Percentiles rank a stretch among this genome's conserved stretches.
Evolutionary conservation across 2,113 vertebrate species (phyloP).

Genomic region (Vulpes ferrilata): DNA sequence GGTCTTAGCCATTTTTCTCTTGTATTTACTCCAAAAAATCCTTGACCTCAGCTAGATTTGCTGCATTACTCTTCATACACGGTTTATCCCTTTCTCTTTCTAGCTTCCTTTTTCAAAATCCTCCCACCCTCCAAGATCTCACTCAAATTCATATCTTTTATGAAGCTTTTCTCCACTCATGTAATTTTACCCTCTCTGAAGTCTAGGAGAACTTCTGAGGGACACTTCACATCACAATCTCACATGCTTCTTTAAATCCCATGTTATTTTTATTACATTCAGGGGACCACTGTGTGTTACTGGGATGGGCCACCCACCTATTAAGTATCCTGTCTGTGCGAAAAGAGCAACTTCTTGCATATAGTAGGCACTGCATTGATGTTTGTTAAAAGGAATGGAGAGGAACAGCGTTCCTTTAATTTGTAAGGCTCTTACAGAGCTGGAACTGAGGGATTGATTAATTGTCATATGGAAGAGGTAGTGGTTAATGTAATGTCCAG

Average conservation of each 20-base stretch:
- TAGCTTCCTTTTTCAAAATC: background rate
- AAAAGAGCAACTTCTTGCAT: background rate
- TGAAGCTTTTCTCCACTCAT: background rate
- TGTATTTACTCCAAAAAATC: background rate
- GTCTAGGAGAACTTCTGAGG: background rate
- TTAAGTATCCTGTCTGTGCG: background rate
- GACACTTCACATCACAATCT: background rate
- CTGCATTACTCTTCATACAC: background rate
- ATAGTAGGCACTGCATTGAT: background rate
- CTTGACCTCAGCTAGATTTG: background rate
- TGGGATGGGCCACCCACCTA: background rate
- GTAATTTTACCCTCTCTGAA: background rate
- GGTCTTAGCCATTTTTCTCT: background rate
- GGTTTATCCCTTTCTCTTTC: background rate
- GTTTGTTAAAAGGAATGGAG: background rate
- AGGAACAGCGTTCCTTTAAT: background rate
- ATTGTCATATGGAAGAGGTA: conserved; percentile 12
- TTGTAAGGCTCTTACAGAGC: conserved; percentile 27
- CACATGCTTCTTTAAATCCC: background rate
- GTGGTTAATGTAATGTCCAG: background rate
- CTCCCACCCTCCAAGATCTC: background rate
- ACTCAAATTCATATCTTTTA: background rate
- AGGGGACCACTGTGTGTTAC: background rate
- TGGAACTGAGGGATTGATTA: conserved; percentile 61
- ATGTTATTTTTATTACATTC: background rate